Conservation (phyloP, 2,888 invertebrate genomes). For the Mechanitis messenoides region DNA sequence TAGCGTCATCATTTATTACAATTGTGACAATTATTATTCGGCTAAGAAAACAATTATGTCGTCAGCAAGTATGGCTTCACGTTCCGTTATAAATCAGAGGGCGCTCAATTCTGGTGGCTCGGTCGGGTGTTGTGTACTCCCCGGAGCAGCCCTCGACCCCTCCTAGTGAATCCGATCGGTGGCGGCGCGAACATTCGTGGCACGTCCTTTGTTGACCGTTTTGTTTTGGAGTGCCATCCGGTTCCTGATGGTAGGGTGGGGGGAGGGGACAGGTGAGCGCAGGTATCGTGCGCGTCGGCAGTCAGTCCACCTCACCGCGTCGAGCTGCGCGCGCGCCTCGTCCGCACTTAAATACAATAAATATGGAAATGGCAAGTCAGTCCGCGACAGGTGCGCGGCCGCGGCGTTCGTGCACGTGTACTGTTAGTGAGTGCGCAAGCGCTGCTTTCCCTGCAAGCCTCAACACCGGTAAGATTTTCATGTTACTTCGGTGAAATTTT, state of each 20-base stretch:
- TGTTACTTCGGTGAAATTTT: constrained; percentile 39
- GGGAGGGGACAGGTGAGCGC: constrained; percentile 73
- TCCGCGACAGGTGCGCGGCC: constrained; percentile 74
- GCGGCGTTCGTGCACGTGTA: constrained; percentile 73
- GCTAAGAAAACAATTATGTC: constrained; percentile 39
- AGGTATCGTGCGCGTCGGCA: constrained; percentile 67
- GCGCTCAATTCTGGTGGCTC: constrained; percentile 48
- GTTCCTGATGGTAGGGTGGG: constrained; percentile 69
- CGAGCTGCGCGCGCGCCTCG: constrained; percentile 69
- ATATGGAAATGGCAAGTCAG: constrained; percentile 71
- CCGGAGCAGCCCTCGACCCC: constrained; percentile 46
- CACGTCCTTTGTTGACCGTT: constrained; percentile 76
- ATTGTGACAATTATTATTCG: constrained; percentile 35
- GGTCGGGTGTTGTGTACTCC: constrained; percentile 60
- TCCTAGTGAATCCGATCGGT: constrained; percentile 50
- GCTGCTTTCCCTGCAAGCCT: constrained; percentile 44
- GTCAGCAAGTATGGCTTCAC: constrained; percentile 33
- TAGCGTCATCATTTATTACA: constrained; percentile 42
- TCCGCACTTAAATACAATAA: constrained; percentile 51
- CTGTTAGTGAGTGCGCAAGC: constrained; percentile 72
- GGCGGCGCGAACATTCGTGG: constrained; percentile 73
- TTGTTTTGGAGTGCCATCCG: constrained; percentile 76
- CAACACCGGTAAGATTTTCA: constrained; percentile 54
- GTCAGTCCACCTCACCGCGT: constrained; percentile 66
- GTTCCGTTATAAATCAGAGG: constrained; percentile 36